Base-by-base conservation (phyloP, 2,113 vertebrate species). In the Deroptyus accipitrinus region DNA sequence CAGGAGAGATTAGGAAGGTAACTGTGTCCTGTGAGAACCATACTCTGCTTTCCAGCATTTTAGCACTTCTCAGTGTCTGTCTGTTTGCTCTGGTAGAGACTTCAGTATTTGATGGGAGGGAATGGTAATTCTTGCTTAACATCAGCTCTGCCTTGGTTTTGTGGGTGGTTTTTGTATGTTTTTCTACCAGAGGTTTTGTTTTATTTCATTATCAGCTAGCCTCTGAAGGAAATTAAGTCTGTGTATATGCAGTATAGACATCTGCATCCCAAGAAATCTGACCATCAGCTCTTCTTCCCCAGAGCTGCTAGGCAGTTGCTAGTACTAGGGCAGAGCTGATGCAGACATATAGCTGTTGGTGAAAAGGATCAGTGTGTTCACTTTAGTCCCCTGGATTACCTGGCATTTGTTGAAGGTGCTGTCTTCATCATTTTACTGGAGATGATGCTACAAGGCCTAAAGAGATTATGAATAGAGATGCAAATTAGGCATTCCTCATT, bases 401-500 rank as follows among this genome's bases (percentile, higher is more conserved):
- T 68, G 62, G 9, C 78, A 19, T 5, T 64, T 64, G 25, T 68
- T 76, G 46, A 88, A 91, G 41, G 2, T 74, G 23, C 6, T 2
- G 2, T 57, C n/a, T 88, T 70, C 17, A 51, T 77, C 1, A 4
- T 67, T 92, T 86, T 73, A 55, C 42, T 31, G 15, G 24, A 77
- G 37, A n/a, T 77, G 28, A 81, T 75, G 25, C 37, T 72, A 18
- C 18, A 76, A 49, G 11, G 49, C 39, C n/a, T 69, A 79, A 61
- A 79, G 20, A 88, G 61, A 33, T 67, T 23, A 7, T 46, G 76
- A 83, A 88, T 10, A 83, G 17, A 93, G 79, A 59, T 2, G 0
- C 33, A 73, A 90, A 86, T 96, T 51, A 90, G 16, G 16, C 42
- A 52, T 74, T 93, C n/a, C 25, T 95, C 28, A 73, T 54, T 49